Percentiles rank a stretch among this genome's conserved stretches.
phyloP scores from a whole-genome alignment of 2,113 vertebrate genomes.

The Desmodus rotundus region DNA sequence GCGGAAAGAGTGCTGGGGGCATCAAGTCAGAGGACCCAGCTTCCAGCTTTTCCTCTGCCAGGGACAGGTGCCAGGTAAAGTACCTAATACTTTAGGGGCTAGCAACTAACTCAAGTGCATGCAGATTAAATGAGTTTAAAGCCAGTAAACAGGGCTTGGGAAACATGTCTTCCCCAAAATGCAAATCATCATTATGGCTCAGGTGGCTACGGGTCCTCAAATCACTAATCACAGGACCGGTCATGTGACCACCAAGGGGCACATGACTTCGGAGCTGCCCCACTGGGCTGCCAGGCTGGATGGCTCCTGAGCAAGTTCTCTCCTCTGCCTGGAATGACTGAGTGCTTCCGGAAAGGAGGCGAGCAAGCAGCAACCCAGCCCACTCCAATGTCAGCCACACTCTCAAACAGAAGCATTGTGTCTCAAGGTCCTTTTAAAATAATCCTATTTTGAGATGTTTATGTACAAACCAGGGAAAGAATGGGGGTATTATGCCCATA shows the following conservation, averaged over 20 bases:
- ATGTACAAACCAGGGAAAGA: constrained; percentile 36
- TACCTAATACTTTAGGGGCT: not conserved
- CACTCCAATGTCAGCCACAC: rapidly evolving
- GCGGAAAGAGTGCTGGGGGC: not conserved
- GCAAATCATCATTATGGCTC: not conserved
- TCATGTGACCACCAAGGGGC: not conserved
- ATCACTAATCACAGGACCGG: not conserved
- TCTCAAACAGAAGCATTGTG: not conserved
- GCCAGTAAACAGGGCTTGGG: not conserved
- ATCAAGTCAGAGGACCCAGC: not conserved
- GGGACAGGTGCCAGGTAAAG: not conserved
- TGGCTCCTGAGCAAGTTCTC: not conserved
- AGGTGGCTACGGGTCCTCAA: not conserved
- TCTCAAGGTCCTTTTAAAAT: constrained; percentile 63
- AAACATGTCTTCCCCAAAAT: not conserved
- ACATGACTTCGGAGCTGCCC: not conserved
- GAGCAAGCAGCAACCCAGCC: not conserved
- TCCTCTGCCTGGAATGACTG: not conserved
- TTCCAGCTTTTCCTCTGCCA: rapidly evolving
- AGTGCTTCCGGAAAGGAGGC: not conserved
- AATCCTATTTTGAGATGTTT: constrained; percentile 61
- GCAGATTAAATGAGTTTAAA: not conserved
- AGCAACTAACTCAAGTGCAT: not conserved
- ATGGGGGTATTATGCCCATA: constrained; percentile 13
- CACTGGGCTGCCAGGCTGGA: not conserved